Percentiles rank a stretch among this genome's conserved stretches.
These are phyloP conservation scores for Hemicrepidius hirtus DNA, from an alignment of 2,888 invertebrate species.

Conservation along the genomic window DNA sequence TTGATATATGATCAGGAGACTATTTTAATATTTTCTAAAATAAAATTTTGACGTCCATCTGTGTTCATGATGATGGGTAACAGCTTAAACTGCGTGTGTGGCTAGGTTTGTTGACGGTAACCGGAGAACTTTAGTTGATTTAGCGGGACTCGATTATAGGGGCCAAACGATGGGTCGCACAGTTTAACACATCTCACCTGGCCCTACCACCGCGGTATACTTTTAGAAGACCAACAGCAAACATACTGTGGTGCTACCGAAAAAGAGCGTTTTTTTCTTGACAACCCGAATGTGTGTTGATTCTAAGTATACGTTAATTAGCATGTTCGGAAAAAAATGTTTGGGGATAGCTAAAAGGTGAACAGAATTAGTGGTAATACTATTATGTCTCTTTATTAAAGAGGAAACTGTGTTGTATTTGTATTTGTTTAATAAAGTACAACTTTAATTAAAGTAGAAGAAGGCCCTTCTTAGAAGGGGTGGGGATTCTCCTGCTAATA, in stretches of 20 bases:
- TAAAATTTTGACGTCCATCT: conserved; percentile 20
- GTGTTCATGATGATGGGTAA: conserved; percentile 34
- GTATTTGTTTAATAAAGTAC: too few relatives aligned
- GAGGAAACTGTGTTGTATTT: too few relatives aligned
- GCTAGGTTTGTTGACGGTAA: conserved; percentile 59
- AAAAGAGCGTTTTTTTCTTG: conserved; percentile 9
- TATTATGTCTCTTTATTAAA: too few relatives aligned
- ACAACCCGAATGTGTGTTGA: background rate
- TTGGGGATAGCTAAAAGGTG: too few relatives aligned
- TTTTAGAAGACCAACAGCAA: conserved; percentile 50
- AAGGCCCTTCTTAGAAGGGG: too few relatives aligned
- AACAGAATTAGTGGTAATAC: too few relatives aligned
- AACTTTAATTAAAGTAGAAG: too few relatives aligned
- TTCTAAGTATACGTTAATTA: conserved; percentile 2
- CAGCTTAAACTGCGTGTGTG: conserved; percentile 56
- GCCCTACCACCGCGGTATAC: conserved; percentile 54
- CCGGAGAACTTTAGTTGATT: conserved; percentile 55
- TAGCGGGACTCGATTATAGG: conserved; percentile 52
- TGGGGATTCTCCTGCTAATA: too few relatives aligned
- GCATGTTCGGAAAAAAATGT: background rate
- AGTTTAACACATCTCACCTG: conserved; percentile 58
- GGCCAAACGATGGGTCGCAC: conserved; percentile 52
- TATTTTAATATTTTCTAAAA: conserved; percentile 30
- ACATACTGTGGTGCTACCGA: conserved; percentile 42
- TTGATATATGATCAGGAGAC: background rate